Base-by-base conservation (phyloP, 2,888 invertebrate genomes). In the Unio pictorum region DNA sequence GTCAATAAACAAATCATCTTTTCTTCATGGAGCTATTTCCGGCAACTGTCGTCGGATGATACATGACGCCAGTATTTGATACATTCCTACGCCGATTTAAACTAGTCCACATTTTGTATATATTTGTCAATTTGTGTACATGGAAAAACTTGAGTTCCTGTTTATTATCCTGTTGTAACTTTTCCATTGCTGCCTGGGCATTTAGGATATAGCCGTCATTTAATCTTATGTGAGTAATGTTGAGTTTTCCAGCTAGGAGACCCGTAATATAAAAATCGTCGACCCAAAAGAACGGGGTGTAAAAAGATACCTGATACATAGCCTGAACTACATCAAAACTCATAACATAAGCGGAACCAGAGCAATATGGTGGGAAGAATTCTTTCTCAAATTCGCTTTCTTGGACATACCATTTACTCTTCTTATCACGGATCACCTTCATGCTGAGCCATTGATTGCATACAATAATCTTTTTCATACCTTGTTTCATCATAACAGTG, bases 251-350 rank as follows among this genome's bases (percentile, higher is more conserved):
- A 0, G 87, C 86, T n/a, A 96, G 90, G 64, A 95, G 91, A 1
- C 97, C 97, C 0, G 96, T 97, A 0, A 97, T 90, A 87, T 94
- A 94, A 61, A 95, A 94, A 87, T 97, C 97, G 86, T 97, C 97
- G 72, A 97, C 96, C 96, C 97, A 97, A 90, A 97, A 96, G 82
- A 94, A 95, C 26, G 92, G 91, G n/a, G 93, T 90, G 11, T 89
- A 90, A 82, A 93, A 93, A 1, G 94, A 94, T 63, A 92, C 92
- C 4, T 91, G 86, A 30, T 93, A 91, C 65, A 97, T 86, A 28
- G 90, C 91, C 26, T 87, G 85, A 0, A 94, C 94, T 3, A 93
- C 92, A 75, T 92, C 90, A 0, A 93, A 92, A 69, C 94, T 94
- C 4, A 95, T 94, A 2, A 91, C 70, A 68, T 89, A 89, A 4